A percentile compares a stretch with the other conserved stretches of the same genome.
Conservation (phyloP, 1,140 invertebrate species). For the Platorchestia sp. region DNA sequence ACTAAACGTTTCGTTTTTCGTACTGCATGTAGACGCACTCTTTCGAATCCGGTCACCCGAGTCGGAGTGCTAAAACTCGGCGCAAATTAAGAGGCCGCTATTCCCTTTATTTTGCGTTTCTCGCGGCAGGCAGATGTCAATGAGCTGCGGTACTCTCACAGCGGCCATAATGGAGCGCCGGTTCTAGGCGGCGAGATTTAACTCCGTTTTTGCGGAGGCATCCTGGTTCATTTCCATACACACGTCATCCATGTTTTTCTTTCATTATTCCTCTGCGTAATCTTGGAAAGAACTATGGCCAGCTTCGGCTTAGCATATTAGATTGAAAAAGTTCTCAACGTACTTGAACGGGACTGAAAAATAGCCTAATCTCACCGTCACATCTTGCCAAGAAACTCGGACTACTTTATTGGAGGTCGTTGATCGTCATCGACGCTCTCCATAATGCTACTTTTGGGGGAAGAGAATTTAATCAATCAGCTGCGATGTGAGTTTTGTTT, state of each 20-base stretch:
- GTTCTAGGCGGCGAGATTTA: constrained; percentile 4
- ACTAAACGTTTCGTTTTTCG: background rate
- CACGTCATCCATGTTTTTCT: constrained; percentile 47
- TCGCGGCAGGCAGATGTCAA: background rate
- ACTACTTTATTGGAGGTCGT: background rate
- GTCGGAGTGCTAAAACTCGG: background rate
- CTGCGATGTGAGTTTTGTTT: background rate
- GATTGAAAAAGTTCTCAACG: constrained; percentile 49
- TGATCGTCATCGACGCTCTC: background rate
- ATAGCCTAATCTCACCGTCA: constrained; percentile 28
- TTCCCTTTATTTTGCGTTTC: background rate
- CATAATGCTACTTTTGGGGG: background rate
- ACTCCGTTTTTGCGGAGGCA: background rate
- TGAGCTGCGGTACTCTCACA: background rate
- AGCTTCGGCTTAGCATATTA: constrained; percentile 38
- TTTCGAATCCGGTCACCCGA: background rate
- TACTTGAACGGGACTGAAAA: background rate
- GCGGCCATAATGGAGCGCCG: background rate
- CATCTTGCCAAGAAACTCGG: background rate
- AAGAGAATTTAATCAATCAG: background rate
- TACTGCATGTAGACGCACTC: background rate
- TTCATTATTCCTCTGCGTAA: constrained; percentile 54
- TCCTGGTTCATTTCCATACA: constrained; percentile 13
- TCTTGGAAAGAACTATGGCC: constrained; percentile 49
- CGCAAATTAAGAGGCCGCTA: background rate